Conservation (phyloP, 2,797 vertebrate species). For the Premnoplex brunnescens region DNA sequence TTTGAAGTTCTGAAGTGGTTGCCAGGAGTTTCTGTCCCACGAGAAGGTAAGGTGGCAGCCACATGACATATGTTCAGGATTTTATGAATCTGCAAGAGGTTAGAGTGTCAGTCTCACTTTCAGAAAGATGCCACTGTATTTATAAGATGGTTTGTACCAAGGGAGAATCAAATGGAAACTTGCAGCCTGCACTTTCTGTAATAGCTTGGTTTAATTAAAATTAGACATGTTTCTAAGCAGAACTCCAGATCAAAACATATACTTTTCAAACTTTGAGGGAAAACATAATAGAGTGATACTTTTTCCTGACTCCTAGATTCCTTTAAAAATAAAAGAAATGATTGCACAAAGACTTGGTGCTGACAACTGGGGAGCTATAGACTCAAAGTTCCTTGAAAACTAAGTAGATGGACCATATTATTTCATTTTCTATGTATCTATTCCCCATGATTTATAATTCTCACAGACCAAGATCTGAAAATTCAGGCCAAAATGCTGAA, state of each 20-base stretch:
- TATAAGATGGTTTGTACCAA: slow-evolving; percentile 10
- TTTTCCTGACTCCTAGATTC: neutral
- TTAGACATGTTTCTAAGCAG: neutral
- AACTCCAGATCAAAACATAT: neutral
- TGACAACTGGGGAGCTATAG: neutral
- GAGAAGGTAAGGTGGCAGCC: slow-evolving; percentile 24
- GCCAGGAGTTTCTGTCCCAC: neutral
- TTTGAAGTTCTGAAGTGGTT: slow-evolving; percentile 11
- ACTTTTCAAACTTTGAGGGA: neutral
- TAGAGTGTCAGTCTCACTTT: slow-evolving; percentile 15
- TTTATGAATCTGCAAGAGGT: slow-evolving; percentile 18
- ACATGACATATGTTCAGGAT: slow-evolving; percentile 34
- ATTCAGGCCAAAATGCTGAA: slow-evolving; percentile 16
- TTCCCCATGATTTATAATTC: slow-evolving; percentile 28
- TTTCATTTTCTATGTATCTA: slow-evolving; percentile 8
- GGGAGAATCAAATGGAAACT: slow-evolving; percentile 24
- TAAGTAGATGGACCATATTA: neutral
- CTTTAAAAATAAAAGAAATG: neutral
- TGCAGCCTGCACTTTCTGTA: neutral
- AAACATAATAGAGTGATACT: neutral
- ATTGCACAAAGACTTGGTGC: neutral
- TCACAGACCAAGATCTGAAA: neutral
- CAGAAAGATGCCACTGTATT: slow-evolving; percentile 16
- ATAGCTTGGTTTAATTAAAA: slow-evolving; percentile 40
- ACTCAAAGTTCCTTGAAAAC: neutral